These are phyloP conservation scores for Nanorana parkeri DNA, from an alignment of 2,113 vertebrate genomes.

Conservation along the genomic window DNA sequence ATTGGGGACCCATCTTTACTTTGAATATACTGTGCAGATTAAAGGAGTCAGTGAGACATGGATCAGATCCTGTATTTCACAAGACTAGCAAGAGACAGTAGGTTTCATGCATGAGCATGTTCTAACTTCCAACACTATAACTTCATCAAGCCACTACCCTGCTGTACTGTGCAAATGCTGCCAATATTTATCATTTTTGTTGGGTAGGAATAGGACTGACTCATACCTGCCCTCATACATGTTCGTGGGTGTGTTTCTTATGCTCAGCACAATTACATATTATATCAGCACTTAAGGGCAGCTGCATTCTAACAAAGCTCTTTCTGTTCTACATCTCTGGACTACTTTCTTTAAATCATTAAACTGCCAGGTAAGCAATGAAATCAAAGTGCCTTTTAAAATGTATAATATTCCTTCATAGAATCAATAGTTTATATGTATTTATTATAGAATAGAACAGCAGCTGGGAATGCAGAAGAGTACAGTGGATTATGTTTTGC, in stretches of 20 bases:
- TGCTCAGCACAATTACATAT: constrained; percentile 31
- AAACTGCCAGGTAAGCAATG: constrained; percentile 24
- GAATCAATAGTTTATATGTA: too few species aligned
- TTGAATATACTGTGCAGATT: neutral
- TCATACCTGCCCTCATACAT: constrained; percentile 44
- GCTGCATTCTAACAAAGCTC: neutral
- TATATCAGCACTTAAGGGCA: constrained; percentile 48
- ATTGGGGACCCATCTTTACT: neutral
- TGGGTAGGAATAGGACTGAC: constrained; percentile 28
- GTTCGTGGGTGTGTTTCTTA: constrained; percentile 33
- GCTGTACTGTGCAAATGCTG: constrained; percentile 8
- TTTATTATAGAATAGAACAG: too few species aligned
- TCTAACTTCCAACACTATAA: neutral
- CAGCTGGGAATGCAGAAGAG: too few species aligned
- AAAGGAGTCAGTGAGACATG: neutral
- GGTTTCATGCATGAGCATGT: constrained; percentile 15
- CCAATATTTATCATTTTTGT: constrained; percentile 47
- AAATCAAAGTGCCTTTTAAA: neutral
- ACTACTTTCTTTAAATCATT: neutral
- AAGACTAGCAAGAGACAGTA: neutral
- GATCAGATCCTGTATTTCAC: neutral
- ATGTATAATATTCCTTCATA: neutral
- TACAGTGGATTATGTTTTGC: too few species aligned
- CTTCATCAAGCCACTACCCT: constrained; percentile 12
- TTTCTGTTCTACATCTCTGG: constrained; percentile 2